Evolutionary conservation across 2,113 vertebrate species (phyloP), one percentile per base, ranked within the genome.

Genomic region (Rhineura floridana): DNA sequence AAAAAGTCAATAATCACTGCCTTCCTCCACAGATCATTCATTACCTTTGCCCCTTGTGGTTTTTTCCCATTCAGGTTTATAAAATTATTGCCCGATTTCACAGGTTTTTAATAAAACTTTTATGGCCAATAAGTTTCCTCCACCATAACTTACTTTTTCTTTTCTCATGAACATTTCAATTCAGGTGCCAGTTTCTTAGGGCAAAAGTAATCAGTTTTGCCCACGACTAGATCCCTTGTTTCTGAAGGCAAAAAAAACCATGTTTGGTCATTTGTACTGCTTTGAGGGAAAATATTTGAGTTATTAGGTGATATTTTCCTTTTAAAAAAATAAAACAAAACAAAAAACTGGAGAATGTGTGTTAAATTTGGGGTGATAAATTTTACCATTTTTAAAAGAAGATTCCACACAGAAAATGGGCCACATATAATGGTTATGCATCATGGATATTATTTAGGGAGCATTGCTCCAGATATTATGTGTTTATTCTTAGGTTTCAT

Each of bases 71-170:
- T 85, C n/a, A 89, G 0, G 12, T 87, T 84, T 52, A 84, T 55
- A 6, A 91, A 85, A 85, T 55, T n/a, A 81, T n/a, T 50, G 36
- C n/a, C 48, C 48, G 59, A 33, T 83, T 95, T 88, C 76, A 82
- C 25, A 88, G 17, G 0, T 89, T 82, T 36, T 25, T 75, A 91
- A 87, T 48, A 91, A 19, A 2, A 86, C 52, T 81, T 63, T 83
- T 89, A 85, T 39, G 89, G 2, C 0, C 84, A 44, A 17, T 33
- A 3, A 0, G 0, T 52, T 67, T 48, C 77, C 87, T 65, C 30
- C 62, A 90, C 73, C 10, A 6, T 23, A 2, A 21, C 2, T 52
- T 50, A 17, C 19, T 75, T 25, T 11, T 19, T 33, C 48, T 81
- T 81, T 39, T 65, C 36, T 81, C 50, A 55, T 75, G 90, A 69